Evolutionary conservation across 2,797 vertebrate species (phyloP).

Genomic region (Hoplostethus mediterraneus): DNA sequence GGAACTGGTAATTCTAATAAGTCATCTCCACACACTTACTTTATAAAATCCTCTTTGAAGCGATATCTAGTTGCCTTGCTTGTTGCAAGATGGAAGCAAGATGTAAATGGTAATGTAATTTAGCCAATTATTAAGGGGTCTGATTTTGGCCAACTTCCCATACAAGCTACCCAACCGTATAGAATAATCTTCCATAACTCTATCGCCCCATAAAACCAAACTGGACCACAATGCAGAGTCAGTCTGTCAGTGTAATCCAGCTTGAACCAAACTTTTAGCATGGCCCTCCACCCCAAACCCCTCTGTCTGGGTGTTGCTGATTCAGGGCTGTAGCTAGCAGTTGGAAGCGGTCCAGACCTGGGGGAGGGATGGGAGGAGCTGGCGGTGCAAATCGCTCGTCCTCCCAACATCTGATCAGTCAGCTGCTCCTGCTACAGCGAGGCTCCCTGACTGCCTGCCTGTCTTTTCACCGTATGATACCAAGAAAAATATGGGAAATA

Average conservation of each 20-base stretch:
- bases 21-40: neutral
- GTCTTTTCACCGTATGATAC: neutral
- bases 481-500: neutral
- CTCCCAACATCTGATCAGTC: slow-evolving; percentile 85
- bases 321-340: slow-evolving; percentile 88
- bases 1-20: slow-evolving; percentile 25
- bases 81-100: neutral
- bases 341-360: slow-evolving; percentile 91
- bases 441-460: slow-evolving; percentile 24
- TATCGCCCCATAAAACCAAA: slow-evolving; percentile 17
- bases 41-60: neutral
- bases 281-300: slow-evolving; percentile 64
- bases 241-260: slow-evolving; percentile 73
- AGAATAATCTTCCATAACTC: neutral
- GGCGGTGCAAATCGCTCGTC: slow-evolving; percentile 72
- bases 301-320: slow-evolving; percentile 86
- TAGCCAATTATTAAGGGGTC: neutral
- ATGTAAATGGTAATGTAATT: neutral
- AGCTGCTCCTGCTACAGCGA: slow-evolving; percentile 74
- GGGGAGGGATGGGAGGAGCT: slow-evolving; percentile 80
- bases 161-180: neutral
- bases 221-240: slow-evolving; percentile 79
- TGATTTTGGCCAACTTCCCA: neutral
- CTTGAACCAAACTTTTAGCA: slow-evolving; percentile 79
- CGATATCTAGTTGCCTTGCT: neutral